Base-by-base conservation (phyloP, 2,797 vertebrate genomes). In the Hozukius guyotensis region DNA sequence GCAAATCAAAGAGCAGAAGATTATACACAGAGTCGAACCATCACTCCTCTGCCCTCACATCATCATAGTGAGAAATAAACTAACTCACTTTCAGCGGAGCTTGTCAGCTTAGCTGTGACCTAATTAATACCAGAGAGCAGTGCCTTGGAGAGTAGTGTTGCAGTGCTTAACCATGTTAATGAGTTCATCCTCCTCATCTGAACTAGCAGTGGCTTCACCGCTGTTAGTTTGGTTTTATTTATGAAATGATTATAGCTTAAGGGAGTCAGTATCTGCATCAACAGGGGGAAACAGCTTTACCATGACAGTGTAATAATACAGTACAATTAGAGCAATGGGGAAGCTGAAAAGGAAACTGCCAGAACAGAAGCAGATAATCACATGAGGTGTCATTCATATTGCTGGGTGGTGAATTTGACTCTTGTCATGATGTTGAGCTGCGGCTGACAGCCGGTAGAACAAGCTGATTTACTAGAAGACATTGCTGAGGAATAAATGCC, bases 71-170 rank as follows among this genome's bases (percentile, higher is more conserved):
- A 76, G 64, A 80, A 90, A 83, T 79, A 76, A 84, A 78, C 66
- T 32, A 0, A 72, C 74, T 78, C 75, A 18, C 61, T 84, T 69
- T 73, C 78, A 72, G 52, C 52, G 68, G 82, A 72, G 85, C 83
- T 75, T 63, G 80, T 82, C 77, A 55, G 82, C 82, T 85, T 84
- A 75, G 46, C 78, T 80, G 68, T 79, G 81, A 83, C 81, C 75
- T 91, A 90, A 95, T 95, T 93, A 93, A 84, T 80, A 76, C 36
- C 81, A 66, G 42, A 69, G 83, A 89, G 85, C 77, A 67, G 80
- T 8, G 68, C 83, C 78, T 87, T 82, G 79, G 75, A 84, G 87
- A 87, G 64, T 20, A 57, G 63, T 55, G 77, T 49, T 73, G 77
- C 77, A 49, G 64, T 75, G 63, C 79, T 87, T 82, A 88, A 72